These are phyloP conservation scores for Luscinia luscinia DNA, from an alignment of 2,797 vertebrate genomes.

Conservation along the genomic window DNA sequence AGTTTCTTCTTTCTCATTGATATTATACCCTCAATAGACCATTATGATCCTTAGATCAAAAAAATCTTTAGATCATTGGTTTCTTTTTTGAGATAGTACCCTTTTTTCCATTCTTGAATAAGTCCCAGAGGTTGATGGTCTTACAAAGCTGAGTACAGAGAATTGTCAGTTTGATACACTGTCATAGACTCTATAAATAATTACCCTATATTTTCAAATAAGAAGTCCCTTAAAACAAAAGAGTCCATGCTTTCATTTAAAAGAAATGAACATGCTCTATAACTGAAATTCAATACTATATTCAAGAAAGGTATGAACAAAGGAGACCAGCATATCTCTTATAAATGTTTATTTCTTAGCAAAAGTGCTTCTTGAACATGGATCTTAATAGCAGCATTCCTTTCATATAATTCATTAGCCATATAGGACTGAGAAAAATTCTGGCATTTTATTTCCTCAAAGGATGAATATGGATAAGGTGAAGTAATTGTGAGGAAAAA, in stretches of 20 bases:
- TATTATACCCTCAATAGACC: neutral
- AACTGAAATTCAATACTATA: neutral
- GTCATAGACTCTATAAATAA: neutral
- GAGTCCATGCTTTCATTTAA: neutral
- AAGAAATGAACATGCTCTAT: neutral
- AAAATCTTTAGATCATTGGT: neutral
- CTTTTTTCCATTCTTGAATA: neutral
- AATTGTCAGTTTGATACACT: neutral
- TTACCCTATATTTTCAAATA: neutral
- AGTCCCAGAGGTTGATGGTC: neutral
- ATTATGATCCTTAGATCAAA: neutral
- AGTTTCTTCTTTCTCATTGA: neutral
- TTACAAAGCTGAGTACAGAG: neutral
- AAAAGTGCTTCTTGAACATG: neutral
- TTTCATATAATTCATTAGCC: neutral
- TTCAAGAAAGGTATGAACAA: neutral
- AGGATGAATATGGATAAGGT: neutral
- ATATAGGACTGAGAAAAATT: neutral
- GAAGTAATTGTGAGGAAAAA: neutral
- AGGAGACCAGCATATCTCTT: neutral
- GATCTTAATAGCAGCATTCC: neutral
- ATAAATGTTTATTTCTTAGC: neutral
- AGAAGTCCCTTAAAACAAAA: neutral
- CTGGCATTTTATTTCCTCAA: neutral
- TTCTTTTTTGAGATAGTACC: neutral